These are phyloP conservation scores for Tetraodon nigroviridis DNA, from an alignment of 2,113 vertebrate genomes.

Conservation along the genomic window DNA sequence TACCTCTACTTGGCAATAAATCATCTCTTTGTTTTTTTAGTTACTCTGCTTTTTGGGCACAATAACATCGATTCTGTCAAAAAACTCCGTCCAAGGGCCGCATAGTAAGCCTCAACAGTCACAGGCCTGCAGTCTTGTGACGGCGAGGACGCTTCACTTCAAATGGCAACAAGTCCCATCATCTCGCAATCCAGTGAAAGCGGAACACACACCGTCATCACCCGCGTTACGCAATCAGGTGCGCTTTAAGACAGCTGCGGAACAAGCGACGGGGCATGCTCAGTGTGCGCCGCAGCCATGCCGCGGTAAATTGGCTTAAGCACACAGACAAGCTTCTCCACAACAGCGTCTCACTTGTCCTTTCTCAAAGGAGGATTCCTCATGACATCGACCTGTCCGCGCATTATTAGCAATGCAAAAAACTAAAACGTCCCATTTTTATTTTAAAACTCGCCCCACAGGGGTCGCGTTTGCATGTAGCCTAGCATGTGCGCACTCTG, in stretches of 20 bases:
- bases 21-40: not conserved
- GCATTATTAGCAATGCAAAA: not conserved
- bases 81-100: conserved; percentile 24
- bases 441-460: not conserved
- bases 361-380: conserved; percentile 49
- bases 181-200: conserved; percentile 58
- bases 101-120: conserved; percentile 40
- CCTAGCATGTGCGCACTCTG: conserved; percentile 27
- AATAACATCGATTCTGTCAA: conserved; percentile 27
- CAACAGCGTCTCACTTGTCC: conserved; percentile 59
- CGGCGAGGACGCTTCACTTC: conserved; percentile 41
- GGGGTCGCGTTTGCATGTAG: conserved; percentile 9
- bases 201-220: conserved; percentile 63
- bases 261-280: conserved; percentile 64
- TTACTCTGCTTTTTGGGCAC: conserved; percentile 3
- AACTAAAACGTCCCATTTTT: too few relatives aligned
- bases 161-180: conserved; percentile 49
- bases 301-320: conserved; percentile 73
- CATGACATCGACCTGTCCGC: not conserved
- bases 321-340: conserved; percentile 60
- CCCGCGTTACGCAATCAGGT: conserved; percentile 69
- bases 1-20: not conserved
- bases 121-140: conserved; percentile 29
- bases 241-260: conserved; percentile 58
- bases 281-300: conserved; percentile 62